Conservation (phyloP, 2,888 invertebrate genomes). For the Ligdia adustata region DNA sequence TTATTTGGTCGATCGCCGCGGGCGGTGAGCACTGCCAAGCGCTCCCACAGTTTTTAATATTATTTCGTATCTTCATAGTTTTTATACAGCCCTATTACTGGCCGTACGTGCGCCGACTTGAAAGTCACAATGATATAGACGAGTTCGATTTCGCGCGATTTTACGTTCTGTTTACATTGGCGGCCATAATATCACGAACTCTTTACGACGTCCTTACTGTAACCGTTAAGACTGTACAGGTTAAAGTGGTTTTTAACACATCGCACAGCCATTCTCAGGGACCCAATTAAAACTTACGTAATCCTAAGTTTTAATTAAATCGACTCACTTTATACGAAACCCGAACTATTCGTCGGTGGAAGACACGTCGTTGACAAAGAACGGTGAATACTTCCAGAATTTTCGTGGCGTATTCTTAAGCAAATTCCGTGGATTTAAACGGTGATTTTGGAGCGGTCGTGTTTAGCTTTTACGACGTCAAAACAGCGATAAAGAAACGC, state of each 20-base stretch:
- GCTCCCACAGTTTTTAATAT: slow-evolving; percentile 31
- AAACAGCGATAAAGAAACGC: slow-evolving; percentile 26
- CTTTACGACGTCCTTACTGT: slow-evolving; percentile 5
- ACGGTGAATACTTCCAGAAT: slow-evolving; percentile 8
- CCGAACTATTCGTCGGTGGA: slow-evolving; percentile 45
- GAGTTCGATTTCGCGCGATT: slow-evolving; percentile 14
- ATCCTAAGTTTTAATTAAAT: slow-evolving; percentile 58
- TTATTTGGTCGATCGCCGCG: slow-evolving; percentile 25
- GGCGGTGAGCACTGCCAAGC: slow-evolving; percentile 20
- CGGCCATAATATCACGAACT: slow-evolving; percentile 9
- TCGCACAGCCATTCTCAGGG: slow-evolving; percentile 27
- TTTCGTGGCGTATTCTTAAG: slow-evolving; percentile 20
- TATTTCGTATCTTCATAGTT: slow-evolving; percentile 37
- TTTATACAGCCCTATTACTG: slow-evolving; percentile 30
- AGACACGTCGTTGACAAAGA: slow-evolving; percentile 13
- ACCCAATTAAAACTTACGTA: slow-evolving; percentile 57
- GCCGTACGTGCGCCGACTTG: slow-evolving; percentile 28
- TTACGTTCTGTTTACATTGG: slow-evolving; percentile 22
- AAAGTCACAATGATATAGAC: slow-evolving; percentile 14
- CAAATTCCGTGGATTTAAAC: slow-evolving; percentile 19
- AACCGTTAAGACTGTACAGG: slow-evolving; percentile 12
- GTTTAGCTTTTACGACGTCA: slow-evolving; percentile 28
- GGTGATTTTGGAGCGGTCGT: slow-evolving; percentile 21
- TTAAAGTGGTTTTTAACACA: slow-evolving; percentile 32
- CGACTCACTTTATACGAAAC: slow-evolving; percentile 50